Base-by-base conservation (phyloP, 2,113 vertebrate genomes). In the Myodes glareolus region DNA sequence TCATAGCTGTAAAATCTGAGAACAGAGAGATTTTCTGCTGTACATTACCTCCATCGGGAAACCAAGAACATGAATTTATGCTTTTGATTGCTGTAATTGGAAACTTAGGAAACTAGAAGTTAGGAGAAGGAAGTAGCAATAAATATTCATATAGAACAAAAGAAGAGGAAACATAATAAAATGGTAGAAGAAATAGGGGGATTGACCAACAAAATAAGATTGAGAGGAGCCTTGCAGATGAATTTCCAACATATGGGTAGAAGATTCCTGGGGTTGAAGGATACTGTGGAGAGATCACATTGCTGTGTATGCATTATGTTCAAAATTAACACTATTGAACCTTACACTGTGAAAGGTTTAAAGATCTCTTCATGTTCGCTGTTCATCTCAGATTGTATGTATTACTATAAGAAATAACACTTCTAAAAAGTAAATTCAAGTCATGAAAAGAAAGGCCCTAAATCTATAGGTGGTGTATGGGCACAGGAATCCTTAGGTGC, bases 21-120 rank as follows among this genome's bases (percentile, higher is more conserved):
- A 25, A 45, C n/a, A 84, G 23, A 82, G 45, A 29, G 27, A 14
- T 82, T 90, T 77, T 47, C 31, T 88, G 50, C n/a, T 76, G 17
- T 25, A 19, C 7, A 7, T 73, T 55, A 25, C n/a, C 36, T 68
- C 73, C 90, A 87, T 29, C 3, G 33, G 33, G 70, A 65, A 72
- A 72, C 33, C n/a, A 11, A 61, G 19, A 68, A 72, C 11, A 8
- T 80, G n/a, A 73, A 94, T 92, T 55, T 75, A 65, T 17, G n/a
- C 9, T 92, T 87, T 80, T 95, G 92, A 5, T 75, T 81, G 9
- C 7, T 85, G 4, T 13, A 85, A 90, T 92, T 95, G 88, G 50
- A 96, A 78, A 92, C 73, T 77, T 12, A 73, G 36, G 52, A 92
- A 96, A 90, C 58, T n/a, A 63, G 23, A 95, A 89, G 45, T 81